phyloP scores from a whole-genome alignment of 2,797 vertebrate genomes.

The Vipera ursinii region DNA sequence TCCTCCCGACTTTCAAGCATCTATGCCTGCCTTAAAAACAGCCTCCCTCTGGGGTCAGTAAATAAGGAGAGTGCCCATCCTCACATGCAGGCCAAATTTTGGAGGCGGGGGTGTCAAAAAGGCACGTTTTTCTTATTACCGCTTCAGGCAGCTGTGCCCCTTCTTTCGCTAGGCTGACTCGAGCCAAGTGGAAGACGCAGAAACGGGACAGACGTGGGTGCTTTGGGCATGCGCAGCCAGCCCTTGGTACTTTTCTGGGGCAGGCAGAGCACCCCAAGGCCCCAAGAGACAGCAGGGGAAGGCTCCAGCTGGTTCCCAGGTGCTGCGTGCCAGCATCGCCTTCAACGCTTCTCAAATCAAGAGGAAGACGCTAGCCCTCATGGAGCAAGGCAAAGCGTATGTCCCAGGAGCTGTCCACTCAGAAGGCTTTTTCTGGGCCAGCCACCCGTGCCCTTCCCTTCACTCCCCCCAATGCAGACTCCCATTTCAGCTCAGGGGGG shows the following conservation, averaged over 20 bases:
- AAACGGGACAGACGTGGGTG: background rate
- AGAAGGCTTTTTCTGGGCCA: background rate
- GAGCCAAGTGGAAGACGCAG: background rate
- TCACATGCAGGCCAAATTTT: background rate
- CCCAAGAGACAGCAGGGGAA: too few relatives aligned
- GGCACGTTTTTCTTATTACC: background rate
- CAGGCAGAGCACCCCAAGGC: too few relatives aligned
- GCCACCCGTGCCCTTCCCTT: background rate
- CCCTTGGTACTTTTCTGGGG: background rate
- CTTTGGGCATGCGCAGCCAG: background rate
- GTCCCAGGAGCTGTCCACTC: background rate
- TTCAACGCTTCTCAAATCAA: background rate
- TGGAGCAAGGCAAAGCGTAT: background rate
- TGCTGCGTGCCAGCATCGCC: too few relatives aligned
- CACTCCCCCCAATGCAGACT: background rate
- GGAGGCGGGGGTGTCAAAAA: background rate
- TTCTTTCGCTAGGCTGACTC: background rate
- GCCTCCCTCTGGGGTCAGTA: background rate
- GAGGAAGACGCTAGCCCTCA: background rate
- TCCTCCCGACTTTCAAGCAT: background rate
- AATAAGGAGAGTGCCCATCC: fast-evolving
- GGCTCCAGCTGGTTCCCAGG: background rate
- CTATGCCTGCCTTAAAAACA: background rate
- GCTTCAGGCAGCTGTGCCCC: background rate
- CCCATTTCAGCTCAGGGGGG: background rate